phyloP scores from a whole-genome alignment of 2,797 vertebrate genomes.

The Cryptoprocta ferox region DNA sequence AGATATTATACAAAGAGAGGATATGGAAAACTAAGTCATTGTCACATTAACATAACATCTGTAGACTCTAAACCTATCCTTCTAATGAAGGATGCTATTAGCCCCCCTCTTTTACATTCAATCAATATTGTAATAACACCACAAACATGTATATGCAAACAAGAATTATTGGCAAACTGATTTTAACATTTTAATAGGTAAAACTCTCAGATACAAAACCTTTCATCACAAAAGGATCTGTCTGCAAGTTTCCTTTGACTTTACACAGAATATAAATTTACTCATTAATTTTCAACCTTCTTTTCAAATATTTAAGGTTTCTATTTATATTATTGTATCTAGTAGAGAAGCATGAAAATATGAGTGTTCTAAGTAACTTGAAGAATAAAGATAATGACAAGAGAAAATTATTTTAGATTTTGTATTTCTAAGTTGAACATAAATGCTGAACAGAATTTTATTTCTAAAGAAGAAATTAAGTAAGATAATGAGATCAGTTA shows the following conservation, averaged over 20 bases:
- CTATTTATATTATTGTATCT: not conserved
- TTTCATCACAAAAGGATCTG: not conserved
- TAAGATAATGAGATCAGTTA: not conserved
- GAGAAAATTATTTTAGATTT: not conserved
- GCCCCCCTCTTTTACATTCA: not conserved
- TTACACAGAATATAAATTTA: not conserved
- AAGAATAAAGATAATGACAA: not conserved
- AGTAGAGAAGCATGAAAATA: not conserved
- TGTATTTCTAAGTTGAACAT: not conserved
- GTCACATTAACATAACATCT: not conserved
- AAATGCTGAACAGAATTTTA: not conserved
- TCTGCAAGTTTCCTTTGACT: not conserved
- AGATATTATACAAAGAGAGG: not conserved
- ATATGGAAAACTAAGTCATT: not conserved
- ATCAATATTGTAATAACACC: not conserved
- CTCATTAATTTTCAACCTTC: not conserved
- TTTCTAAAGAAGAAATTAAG: not conserved
- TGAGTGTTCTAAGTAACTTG: not conserved
- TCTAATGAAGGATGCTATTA: not conserved
- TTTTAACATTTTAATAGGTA: not conserved
- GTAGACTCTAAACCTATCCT: not conserved
- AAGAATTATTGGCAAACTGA: not conserved
- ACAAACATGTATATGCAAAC: not conserved
- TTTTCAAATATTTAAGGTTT: not conserved
- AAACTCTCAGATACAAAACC: not conserved